Evolutionary conservation across 1,140 invertebrate species (phyloP), one percentile per base, ranked within the genome.

Genomic region (Idris sp.): DNA sequence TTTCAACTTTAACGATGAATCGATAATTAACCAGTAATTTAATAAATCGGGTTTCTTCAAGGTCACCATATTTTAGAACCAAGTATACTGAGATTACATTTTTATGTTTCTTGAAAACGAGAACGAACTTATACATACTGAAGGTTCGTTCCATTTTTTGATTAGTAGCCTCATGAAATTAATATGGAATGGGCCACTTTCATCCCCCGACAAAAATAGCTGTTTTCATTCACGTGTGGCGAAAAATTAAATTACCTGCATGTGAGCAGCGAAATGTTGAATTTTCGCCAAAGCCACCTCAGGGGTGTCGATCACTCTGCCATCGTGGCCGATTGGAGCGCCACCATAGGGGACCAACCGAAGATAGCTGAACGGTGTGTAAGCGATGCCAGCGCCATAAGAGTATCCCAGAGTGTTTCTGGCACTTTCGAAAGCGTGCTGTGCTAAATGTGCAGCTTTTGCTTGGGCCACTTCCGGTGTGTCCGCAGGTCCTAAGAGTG

Each of bases 221-320:
- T n/a, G n/a, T n/a, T n/a, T n/a, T n/a, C n/a, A n/a, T n/a, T n/a
- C n/a, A n/a, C n/a, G n/a, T n/a, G n/a, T n/a, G n/a, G n/a, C n/a
- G 8, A 22, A 9, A 22, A 36, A 38, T 46, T 18, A 46, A 46
- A 48, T 38, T 8, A 75, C 82, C 76, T 82, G 75, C 3, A 81
- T 84, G 69, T 90, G 87, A 40, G 89, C 89, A 40, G 89, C 88
- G 49, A 88, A 84, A 81, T 91, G 91, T 16, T 86, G 88, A 51
- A 89, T 89, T 76, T 89, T 91, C 35, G 90, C 90, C 44, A 89
- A 85, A 53, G 90, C 89, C 4, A 91, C 91, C 76, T 91, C 90
- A 38, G 89, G 89, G 11, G 90, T 91, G 43, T 92, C 90, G 10
- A 90, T 80, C 4, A 90, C 90, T 2, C 88, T 85, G 6, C 89